These are phyloP conservation scores for Drosophila barbarae DNA, from an alignment of 2,888 invertebrate species.

Conservation along the genomic window DNA sequence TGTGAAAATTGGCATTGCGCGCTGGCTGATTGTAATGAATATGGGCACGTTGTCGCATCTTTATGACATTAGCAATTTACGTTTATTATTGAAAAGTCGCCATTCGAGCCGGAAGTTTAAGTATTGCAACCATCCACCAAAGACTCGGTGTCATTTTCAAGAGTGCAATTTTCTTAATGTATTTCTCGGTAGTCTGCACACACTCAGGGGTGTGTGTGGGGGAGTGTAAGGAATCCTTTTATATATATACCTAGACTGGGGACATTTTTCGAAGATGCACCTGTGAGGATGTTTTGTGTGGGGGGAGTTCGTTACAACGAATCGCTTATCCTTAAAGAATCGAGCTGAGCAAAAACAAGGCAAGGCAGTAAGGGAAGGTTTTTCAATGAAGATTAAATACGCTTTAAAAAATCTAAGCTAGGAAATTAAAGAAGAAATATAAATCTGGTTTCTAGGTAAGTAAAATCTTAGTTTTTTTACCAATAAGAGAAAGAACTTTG, in stretches of 20 bases:
- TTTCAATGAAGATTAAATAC: constrained; percentile 1
- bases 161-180: constrained; percentile 75
- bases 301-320: constrained; percentile 50
- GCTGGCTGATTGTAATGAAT: constrained; percentile 59
- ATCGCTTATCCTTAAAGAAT: constrained; percentile 52
- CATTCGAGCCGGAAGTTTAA: constrained; percentile 5
- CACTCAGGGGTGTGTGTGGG: not conserved
- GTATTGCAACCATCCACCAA: constrained; percentile 5
- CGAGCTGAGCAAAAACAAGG: constrained; percentile 31
- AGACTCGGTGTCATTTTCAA: constrained; percentile 61
- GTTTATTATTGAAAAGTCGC: constrained; percentile 34
- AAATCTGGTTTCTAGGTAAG: rapidly evolving
- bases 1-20: constrained; percentile 60
- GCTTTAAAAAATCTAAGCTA: not conserved
- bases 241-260: not conserved
- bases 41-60: constrained; percentile 55
- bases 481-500: too few species aligned
- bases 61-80: constrained; percentile 61
- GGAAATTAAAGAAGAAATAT: not conserved
- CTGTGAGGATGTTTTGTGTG: constrained; percentile 19
- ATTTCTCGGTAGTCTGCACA: constrained; percentile 47
- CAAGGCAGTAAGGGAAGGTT: not conserved
- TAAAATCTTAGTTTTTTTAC: not conserved
- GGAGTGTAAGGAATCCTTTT: not conserved
- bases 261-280: constrained; percentile 11